Conservation (phyloP, 2,888 invertebrate genomes). For the Acleris holmiana region DNA sequence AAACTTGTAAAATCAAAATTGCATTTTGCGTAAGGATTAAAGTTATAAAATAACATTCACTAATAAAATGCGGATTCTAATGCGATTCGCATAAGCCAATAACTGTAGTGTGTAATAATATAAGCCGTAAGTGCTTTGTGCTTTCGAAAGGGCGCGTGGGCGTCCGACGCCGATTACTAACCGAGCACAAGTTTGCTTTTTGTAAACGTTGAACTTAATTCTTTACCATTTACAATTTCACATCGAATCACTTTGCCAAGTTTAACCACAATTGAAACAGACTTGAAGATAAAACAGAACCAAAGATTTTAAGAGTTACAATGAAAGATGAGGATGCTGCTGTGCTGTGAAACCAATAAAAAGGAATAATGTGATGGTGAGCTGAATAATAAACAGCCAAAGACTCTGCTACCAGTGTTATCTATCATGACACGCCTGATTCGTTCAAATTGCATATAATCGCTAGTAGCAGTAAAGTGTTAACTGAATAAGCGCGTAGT, state of each 20-base stretch:
- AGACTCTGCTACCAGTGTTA: too few species aligned
- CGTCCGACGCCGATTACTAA: constrained; percentile 20
- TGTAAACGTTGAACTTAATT: constrained; percentile 24
- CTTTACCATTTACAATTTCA: constrained; percentile 3
- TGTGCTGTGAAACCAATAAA: not conserved
- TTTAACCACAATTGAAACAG: too few species aligned
- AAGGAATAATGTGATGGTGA: not conserved
- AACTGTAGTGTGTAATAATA: constrained; percentile 20
- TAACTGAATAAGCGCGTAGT: not conserved
- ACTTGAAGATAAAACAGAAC: too few species aligned
- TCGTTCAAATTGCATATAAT: too few species aligned
- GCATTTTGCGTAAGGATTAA: not conserved
- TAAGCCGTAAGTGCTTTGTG: constrained; percentile 13
- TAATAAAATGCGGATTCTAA: constrained; percentile 17
- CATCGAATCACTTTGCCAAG: not conserved
- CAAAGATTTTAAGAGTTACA: too few species aligned
- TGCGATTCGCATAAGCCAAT: constrained; percentile 22
- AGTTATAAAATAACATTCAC: not conserved
- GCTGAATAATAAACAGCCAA: not conserved
- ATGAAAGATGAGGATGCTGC: too few species aligned
- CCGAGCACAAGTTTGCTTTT: constrained; percentile 14
- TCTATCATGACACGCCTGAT: too few species aligned
- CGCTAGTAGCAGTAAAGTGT: not conserved
- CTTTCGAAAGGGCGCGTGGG: constrained; percentile 35
- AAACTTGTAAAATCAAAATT: not conserved